Evolutionary conservation across 2,113 vertebrate species (phyloP), one percentile per base, ranked within the genome.

Genomic region (Mohoua ochrocephala): DNA sequence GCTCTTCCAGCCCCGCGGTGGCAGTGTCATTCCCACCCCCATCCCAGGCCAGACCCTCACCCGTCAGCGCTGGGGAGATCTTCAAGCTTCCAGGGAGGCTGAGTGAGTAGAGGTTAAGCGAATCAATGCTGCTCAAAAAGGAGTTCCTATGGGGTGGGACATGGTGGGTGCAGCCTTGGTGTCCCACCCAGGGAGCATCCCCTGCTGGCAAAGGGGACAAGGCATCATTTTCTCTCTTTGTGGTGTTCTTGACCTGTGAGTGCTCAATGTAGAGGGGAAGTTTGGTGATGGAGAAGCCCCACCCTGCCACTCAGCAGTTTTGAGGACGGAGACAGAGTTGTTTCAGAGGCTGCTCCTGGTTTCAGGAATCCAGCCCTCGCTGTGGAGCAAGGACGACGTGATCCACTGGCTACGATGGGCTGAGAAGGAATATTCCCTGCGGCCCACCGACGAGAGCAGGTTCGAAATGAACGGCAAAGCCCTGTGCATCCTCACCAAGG

Each of bases 401-500:
- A 97, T 97, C 77, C 98, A 99, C 93, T 99, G 99, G 99, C 97
- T 99, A 4, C 97, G 98, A n/a, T 99, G 99, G 99, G 99, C 99
- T 28, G 98, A 99, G 97, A 87, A 91, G 50, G 99, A 99, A 91
- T 99, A 98, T 94, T 98, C 98, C 5, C 98, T 99, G 59, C 96
- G 93, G 33, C 92, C 93, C 30, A 93, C 97, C 0, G 96, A 98
- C 1, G 96, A 97, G 39, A 97, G 95, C 23, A 97, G 79, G 67
- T 99, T 99, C 21, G 97, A 99, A 93, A 99, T 99, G 99, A 99
- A 99, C 0, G 99, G 99, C 61, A 98, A 98, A 83, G 99, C 99
- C 13, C 84, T 99, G 42, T 99, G 99, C 81, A 98, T 99, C 84
- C 98, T 99, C 95, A 99, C 99, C 87, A 99, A 99, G 93, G 98